Percentiles rank a stretch among this genome's conserved stretches.
These are phyloP conservation scores for Trissoscelio sp. DNA, from an alignment of 2,888 invertebrate species.

Conservation along the genomic window DNA sequence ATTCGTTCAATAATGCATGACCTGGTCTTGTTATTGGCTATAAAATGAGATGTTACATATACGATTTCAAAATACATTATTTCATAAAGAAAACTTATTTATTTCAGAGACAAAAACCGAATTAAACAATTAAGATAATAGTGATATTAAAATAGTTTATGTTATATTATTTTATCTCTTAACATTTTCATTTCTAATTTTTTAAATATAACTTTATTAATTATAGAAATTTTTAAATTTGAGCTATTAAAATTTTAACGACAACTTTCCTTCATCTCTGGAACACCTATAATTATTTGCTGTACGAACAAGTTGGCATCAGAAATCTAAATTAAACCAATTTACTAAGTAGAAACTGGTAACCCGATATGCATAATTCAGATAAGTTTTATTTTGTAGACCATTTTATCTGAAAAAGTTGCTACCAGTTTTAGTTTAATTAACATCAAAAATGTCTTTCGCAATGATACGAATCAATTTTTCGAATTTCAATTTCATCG, in stretches of 20 bases:
- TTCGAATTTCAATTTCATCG: neutral
- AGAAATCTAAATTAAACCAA: neutral
- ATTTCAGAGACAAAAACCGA: no score
- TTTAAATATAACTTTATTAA: no score
- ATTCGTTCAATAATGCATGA: no score
- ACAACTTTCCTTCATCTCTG: constrained; percentile 26
- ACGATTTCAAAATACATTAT: no score
- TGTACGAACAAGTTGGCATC: constrained; percentile 15
- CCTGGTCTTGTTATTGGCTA: no score
- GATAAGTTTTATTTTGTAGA: constrained; percentile 10
- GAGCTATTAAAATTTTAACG: constrained; percentile 2
- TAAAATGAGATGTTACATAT: no score
- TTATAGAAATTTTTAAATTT: no score
- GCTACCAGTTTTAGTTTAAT: neutral
- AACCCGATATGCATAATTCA: constrained; percentile 21
- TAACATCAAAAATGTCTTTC: neutral
- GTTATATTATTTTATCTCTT: no score
- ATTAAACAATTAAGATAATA: no score
- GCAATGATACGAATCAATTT: neutral
- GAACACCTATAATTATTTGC: constrained; percentile 9
- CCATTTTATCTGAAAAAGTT: neutral
- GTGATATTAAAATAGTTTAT: no score
- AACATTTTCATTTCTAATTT: no score
- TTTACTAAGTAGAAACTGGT: constrained; percentile 11
- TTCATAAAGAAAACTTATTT: no score